Evolutionary conservation across 1,140 invertebrate species (phyloP), one percentile per base, ranked within the genome.

Genomic region (Drosophila persimilis): DNA sequence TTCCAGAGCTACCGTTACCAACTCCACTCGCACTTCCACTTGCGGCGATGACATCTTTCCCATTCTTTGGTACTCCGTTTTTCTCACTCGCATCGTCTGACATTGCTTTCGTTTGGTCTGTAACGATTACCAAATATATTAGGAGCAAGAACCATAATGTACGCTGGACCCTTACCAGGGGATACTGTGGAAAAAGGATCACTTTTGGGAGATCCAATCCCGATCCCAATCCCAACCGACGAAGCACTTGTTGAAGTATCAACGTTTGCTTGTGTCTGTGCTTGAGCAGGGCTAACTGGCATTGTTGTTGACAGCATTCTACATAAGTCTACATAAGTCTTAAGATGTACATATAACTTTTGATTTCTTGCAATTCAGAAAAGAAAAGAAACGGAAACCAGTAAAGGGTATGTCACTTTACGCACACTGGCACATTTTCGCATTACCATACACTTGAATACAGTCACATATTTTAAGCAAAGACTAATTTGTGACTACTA

Each of bases 261-360:
- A 31, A 48, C 43, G 48, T 47, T 76, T 39, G 56, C 45, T 31
- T 59, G 45, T 15, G 56, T 7, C 55, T 59, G 66, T 44, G 64
- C 43, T 55, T 73, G 79, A 51, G 74, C 46, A 29, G 63, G 74
- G 65, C 69, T 81, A 52, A 46, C 51, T 48, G 74, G 48, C 55
- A 51, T 83, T 63, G 54, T 73, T 64, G 79, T 71, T 46, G 79
- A 71, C 55, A 84, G 67, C 77, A 80, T 80, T 80, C 59, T 80
- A 44, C 24, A 35, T 9, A 20, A 24, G 46, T 39, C 60, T 60
- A 52, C 60, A 77, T 75, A 17, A 17, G 17, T 54, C 4, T n/a
- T 41, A 39, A 39, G 35, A 39, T 13, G 2, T 39, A 39, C 4
- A 39, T 13, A 5, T 39, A 39, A 13, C 35, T 39, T 39, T 39